Evolutionary conservation across 2,888 invertebrate genomes (phyloP), one percentile per base, ranked within the genome.

Genomic region (Dolichomitus sp.): DNA sequence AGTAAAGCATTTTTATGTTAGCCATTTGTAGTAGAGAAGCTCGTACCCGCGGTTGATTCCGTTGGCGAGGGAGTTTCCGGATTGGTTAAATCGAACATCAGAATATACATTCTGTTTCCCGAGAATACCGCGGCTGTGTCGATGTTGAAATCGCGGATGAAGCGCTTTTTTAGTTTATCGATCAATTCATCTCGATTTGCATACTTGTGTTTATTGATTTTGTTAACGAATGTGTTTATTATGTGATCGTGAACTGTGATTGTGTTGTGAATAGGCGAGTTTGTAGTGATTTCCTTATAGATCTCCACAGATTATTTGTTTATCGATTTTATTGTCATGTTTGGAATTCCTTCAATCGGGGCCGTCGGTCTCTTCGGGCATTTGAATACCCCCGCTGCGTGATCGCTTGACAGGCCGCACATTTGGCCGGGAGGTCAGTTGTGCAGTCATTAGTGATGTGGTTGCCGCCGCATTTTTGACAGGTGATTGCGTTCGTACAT

Each of bases 141-240:
- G 42, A 63, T 42, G 7, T 27, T 45, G 42, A 42, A 63, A 12
- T 63, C 27, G 0, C 12, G 12, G 42, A 63, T 63, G 63, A 27
- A 42, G 12, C 63, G 42, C 19, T 63, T 40, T 42, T 63, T 63
- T 1, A 63, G 19, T 23, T 63, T 63, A 42, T 42, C 63, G 7
- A 63, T 42, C 0, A 63, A 42, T 23, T 63, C 63, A 6, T 63
- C 27, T 12, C 63, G 17, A 42, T 42, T 42, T 12, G 14, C 27
- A 37, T 63, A 42, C 42, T 63, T 63, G 42, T 14, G 63, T 45
- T 63, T 45, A 19, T 45, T 63, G 4, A 63, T 63, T 42, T 45
- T 63, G 63, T 42, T 63, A 17, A n/a, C 6, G 12, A 19, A 63
- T 0, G 19, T 42, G 42, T 63, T 63, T 4, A 63, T 63, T 0